phyloP scores from a whole-genome alignment of 1,140 invertebrate species.

The Megalonaias nervosa region DNA sequence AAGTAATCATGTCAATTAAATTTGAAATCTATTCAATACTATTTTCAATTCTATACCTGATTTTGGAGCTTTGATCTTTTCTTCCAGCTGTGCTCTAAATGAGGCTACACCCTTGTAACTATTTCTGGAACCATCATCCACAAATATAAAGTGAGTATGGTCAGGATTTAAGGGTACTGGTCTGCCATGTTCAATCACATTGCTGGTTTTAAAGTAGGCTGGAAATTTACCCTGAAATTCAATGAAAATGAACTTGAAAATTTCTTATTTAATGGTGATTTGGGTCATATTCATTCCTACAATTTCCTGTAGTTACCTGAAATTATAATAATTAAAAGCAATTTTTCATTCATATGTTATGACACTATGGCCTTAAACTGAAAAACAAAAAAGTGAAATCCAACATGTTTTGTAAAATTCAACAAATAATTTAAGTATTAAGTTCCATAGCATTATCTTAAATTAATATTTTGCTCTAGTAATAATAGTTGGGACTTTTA shows the following conservation, averaged over 20 bases:
- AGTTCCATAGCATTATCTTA: neutral
- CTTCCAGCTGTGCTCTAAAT: constrained; percentile 64
- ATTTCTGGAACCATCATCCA: constrained; percentile 97
- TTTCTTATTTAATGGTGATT: neutral
- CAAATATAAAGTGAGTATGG: constrained; percentile 96
- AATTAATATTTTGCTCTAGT: neutral
- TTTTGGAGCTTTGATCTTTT: constrained; percentile 48
- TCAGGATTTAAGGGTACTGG: constrained; percentile 84
- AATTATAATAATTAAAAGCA: neutral
- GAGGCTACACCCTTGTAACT: constrained; percentile 60
- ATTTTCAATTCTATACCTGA: constrained; percentile 1
- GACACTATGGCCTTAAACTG: no score
- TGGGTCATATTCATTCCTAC: neutral
- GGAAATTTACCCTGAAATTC: constrained; percentile 54
- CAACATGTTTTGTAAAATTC: no score
- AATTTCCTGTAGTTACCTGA: neutral
- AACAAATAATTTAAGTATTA: neutral
- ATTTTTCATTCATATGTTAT: no score
- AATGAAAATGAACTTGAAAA: neutral
- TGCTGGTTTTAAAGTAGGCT: constrained; percentile 60
- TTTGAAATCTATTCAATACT: no score
- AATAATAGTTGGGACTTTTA: neutral
- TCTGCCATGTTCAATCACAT: constrained; percentile 59
- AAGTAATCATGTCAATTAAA: no score
- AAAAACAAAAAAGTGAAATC: no score